phyloP scores from a whole-genome alignment of 2,888 invertebrate species.

The Adelphocoris suturalis region DNA sequence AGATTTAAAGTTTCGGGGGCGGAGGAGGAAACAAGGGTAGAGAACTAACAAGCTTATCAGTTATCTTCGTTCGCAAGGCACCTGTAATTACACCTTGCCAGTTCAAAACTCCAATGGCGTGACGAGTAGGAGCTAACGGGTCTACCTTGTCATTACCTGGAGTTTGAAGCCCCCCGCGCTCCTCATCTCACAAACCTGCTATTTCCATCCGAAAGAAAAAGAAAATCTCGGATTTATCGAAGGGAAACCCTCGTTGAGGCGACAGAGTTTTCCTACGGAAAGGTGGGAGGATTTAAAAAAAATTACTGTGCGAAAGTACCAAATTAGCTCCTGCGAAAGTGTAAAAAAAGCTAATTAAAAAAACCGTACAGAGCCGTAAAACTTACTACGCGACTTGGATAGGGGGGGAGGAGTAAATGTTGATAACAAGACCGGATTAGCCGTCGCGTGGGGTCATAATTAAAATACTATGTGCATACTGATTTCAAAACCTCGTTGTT shows the following conservation, averaged over 20 bases:
- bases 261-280: background rate
- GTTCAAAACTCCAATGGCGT: conserved; percentile 26
- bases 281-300: background rate
- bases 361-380: background rate
- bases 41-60: conserved; percentile 34
- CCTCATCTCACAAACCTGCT: background rate
- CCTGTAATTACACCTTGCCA: conserved; percentile 32
- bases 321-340: background rate
- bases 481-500: background rate
- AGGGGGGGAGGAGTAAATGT: background rate
- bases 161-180: background rate
- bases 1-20: background rate
- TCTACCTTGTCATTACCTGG: conserved; percentile 34
- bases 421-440: conserved; percentile 5
- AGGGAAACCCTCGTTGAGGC: conserved; percentile 6
- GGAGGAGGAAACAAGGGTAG: background rate
- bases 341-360: background rate
- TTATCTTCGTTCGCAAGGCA: conserved; percentile 29
- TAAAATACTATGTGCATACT: background rate
- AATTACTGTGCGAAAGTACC: background rate
- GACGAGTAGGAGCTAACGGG: background rate
- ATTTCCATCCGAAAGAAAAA: background rate
- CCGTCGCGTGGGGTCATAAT: background rate
- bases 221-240: conserved; percentile 19
- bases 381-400: background rate